Conservation (phyloP, 2,113 vertebrate species). For the Sapajus apella region DNA sequence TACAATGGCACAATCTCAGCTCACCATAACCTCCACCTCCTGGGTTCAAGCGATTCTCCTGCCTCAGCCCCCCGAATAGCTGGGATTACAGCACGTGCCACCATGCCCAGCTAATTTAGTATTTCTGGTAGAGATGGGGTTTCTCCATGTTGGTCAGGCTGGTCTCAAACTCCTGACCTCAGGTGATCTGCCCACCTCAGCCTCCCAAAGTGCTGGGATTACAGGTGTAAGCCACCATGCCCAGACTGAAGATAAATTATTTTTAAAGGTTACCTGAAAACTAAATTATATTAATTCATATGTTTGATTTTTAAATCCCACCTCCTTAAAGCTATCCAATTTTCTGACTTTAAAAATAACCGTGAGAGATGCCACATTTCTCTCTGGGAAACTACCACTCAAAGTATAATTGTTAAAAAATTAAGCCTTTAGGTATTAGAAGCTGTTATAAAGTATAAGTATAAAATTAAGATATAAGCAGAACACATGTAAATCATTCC, state of each 20-base stretch:
- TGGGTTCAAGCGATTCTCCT: too few relatives aligned
- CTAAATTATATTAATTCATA: slow-evolving; percentile 56
- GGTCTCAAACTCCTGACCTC: too few relatives aligned
- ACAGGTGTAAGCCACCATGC: too few relatives aligned
- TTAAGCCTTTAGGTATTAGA: slow-evolving; percentile 63
- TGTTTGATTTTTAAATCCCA: slow-evolving; percentile 61
- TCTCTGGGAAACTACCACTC: slow-evolving; percentile 47
- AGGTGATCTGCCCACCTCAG: too few relatives aligned
- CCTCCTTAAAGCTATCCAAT: slow-evolving; percentile 36
- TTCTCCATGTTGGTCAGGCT: too few relatives aligned
- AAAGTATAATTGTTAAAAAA: slow-evolving; percentile 67
- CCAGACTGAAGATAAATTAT: background rate
- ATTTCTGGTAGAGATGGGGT: too few relatives aligned
- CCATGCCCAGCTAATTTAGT: too few relatives aligned
- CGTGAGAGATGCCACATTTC: slow-evolving; percentile 40
- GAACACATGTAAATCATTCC: slow-evolving; percentile 73
- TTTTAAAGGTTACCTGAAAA: slow-evolving; percentile 58
- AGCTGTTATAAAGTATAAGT: slow-evolving; percentile 57
- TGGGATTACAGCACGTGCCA: too few relatives aligned
- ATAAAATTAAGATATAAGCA: slow-evolving; percentile 58
- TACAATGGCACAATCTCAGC: too few relatives aligned
- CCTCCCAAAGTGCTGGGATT: too few relatives aligned
- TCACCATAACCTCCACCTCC: too few relatives aligned
- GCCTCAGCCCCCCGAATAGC: too few relatives aligned
- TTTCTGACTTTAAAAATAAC: slow-evolving; percentile 59